These are phyloP conservation scores for Muscicapa comitata DNA, from an alignment of 2,797 vertebrate species.

Conservation along the genomic window DNA sequence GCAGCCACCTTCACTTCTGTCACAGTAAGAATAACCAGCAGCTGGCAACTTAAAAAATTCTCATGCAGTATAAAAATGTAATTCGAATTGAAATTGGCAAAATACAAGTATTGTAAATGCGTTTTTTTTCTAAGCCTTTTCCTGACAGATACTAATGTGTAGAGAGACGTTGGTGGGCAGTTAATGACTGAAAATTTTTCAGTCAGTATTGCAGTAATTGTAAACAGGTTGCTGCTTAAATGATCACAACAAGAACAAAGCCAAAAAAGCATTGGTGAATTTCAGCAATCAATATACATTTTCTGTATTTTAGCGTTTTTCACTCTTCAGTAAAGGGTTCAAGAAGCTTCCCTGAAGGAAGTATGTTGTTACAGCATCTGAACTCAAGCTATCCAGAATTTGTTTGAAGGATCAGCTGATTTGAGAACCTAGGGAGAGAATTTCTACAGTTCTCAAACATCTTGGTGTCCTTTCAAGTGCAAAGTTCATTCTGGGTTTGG, in stretches of 20 bases:
- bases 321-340: not conserved
- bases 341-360: not conserved
- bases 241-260: not conserved
- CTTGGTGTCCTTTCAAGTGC: not conserved
- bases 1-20: not conserved
- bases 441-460: not conserved
- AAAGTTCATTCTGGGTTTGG: not conserved
- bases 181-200: not conserved
- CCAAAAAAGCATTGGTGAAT: not conserved
- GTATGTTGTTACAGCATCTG: not conserved
- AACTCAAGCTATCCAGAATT: not conserved
- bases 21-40: not conserved
- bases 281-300: fast-evolving
- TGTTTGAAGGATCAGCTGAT: not conserved
- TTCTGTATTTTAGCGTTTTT: not conserved
- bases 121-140: not conserved
- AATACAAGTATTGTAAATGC: not conserved
- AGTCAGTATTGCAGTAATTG: not conserved
- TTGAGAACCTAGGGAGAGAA: not conserved
- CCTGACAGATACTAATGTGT: not conserved
- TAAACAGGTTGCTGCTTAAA: not conserved
- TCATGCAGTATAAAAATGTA: not conserved
- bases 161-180: not conserved
- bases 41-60: not conserved
- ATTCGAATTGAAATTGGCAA: not conserved